These are phyloP conservation scores for Pyrocephalus nanus DNA, from an alignment of 2,797 vertebrate species.

Conservation along the genomic window DNA sequence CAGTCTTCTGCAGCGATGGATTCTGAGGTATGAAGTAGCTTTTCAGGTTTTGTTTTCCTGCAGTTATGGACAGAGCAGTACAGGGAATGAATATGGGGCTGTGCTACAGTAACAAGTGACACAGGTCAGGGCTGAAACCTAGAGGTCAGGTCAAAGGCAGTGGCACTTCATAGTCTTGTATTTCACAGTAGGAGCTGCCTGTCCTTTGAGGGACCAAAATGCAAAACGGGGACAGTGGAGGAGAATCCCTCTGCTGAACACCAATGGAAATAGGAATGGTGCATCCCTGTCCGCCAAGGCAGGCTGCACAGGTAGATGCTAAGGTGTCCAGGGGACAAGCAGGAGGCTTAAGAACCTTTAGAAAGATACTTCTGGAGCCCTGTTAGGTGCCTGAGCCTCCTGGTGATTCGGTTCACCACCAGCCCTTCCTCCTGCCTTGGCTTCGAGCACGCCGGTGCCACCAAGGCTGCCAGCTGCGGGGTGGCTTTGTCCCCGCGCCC, in stretches of 20 bases:
- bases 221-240: fast-evolving
- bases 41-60: background rate
- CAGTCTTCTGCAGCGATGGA: background rate
- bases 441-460: fast-evolving
- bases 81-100: fast-evolving
- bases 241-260: background rate
- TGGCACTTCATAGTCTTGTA: background rate
- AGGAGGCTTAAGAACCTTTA: background rate
- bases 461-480: background rate
- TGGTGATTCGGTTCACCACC: background rate
- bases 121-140: background rate
- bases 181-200: background rate
- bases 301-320: background rate
- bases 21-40: background rate
- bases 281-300: background rate
- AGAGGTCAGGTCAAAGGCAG: background rate
- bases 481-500: background rate
- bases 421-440: background rate
- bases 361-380: fast-evolving
- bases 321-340: fast-evolving
- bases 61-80: fast-evolving
- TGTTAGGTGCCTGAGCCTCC: fast-evolving
- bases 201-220: fast-evolving
- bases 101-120: background rate
- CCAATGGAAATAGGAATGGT: fast-evolving